Evolutionary conservation across 2,888 invertebrate species (phyloP), one percentile per base, ranked within the genome.

Genomic region (Odontocolon sp.): DNA sequence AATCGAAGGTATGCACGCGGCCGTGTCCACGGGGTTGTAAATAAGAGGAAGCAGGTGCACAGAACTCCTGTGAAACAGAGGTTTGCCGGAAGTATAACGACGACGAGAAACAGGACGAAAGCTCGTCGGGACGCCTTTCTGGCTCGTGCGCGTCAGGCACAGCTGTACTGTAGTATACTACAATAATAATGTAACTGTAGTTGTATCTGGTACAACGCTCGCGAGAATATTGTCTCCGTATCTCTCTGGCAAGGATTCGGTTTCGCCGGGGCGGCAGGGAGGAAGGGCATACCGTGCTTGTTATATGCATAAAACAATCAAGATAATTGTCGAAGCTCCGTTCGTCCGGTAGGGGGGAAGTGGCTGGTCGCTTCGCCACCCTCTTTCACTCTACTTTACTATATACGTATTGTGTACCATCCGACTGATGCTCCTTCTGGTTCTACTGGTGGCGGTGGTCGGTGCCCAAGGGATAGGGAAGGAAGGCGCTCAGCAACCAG

Each of bases 221-320:
- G 54, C 56, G 67, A 77, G 77, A 77, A 77, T 66, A 73, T 77
- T 77, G 74, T 77, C 74, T 74, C 74, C 74, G 73, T 77, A 77
- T 77, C 72, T 70, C 66, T 72, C 42, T 56, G 40, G 50, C 18
- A 66, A 71, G 38, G 66, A 31, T 16, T 31, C 47, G 45, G 77
- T 57, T 57, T 54, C 67, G 75, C 64, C 69, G 68, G 47, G 50
- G 78, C 11, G 69, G 64, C 61, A 64, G 54, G 42, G 56, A 61
- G 52, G 66, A 54, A 45, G 59, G 67, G 61, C 56, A 57, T 54
- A 38, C 74, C 74, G 79, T 82, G 52, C 71, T 76, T 83, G 86
- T 83, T 87, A 83, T 89, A 89, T 89, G 89, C 90, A 90, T 89
- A 90, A 90, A 89, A 90, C 90, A 90, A 90, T 90, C 89, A 89